These are phyloP conservation scores for Pheosia gnoma DNA, from an alignment of 2,888 invertebrate genomes.

Conservation along the genomic window DNA sequence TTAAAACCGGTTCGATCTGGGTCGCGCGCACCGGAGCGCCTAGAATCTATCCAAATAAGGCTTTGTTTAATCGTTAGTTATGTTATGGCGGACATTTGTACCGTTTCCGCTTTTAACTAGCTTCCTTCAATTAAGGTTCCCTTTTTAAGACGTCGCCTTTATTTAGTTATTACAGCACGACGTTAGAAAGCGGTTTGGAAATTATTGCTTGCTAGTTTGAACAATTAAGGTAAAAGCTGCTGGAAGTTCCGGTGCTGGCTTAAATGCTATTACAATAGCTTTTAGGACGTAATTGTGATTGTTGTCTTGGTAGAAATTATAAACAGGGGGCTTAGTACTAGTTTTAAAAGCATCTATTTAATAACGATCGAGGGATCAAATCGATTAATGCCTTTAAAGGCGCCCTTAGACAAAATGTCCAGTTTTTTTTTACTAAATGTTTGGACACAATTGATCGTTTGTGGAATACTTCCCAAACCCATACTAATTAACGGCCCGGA, in stretches of 20 bases:
- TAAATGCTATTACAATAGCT: background rate
- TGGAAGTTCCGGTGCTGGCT: background rate
- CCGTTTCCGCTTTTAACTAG: slow-evolving; percentile 7
- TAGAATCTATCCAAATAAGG: slow-evolving; percentile 6
- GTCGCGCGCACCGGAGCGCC: slow-evolving; percentile 11
- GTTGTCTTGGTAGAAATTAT: too few species aligned
- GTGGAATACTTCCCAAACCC: too few species aligned
- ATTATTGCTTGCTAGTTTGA: background rate
- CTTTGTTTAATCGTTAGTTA: slow-evolving; percentile 7
- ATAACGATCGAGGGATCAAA: too few species aligned
- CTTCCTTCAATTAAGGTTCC: slow-evolving; percentile 5
- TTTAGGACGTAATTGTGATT: background rate
- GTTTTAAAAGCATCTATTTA: too few species aligned
- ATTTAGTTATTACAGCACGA: slow-evolving; percentile 5
- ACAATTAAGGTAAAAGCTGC: background rate
- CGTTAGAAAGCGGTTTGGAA: background rate
- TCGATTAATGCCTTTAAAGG: too few species aligned
- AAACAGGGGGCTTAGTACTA: too few species aligned
- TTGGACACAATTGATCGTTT: too few species aligned
- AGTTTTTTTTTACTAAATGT: too few species aligned
- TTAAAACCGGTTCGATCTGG: slow-evolving; percentile 27
- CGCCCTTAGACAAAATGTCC: too few species aligned
- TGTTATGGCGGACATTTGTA: slow-evolving; percentile 1
- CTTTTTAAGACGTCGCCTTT: background rate
- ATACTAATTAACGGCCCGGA: too few species aligned